phyloP scores from a whole-genome alignment of 2,888 invertebrate species.

The Psylliodes chrysocephalus region DNA sequence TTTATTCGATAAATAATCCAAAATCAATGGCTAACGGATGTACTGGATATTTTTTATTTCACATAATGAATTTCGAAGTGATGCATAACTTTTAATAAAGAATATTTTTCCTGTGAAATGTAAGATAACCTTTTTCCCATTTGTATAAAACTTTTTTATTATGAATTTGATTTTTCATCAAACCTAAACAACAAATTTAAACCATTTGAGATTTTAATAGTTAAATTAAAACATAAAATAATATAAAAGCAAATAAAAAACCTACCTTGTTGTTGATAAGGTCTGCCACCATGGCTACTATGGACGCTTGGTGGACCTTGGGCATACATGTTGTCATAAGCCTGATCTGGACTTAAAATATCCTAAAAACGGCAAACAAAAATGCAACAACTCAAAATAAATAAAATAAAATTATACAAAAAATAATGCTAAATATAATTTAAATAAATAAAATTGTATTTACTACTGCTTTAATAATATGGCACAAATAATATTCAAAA shows the following conservation, averaged over 20 bases:
- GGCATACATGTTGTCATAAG: conserved; percentile 92
- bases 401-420: conserved; percentile 52
- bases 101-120: no score
- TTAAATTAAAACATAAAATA: not conserved
- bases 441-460: not conserved
- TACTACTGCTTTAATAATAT: no score
- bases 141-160: no score
- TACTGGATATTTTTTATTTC: no score
- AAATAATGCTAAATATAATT: conserved; percentile 39
- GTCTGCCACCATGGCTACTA: conserved; percentile 80
- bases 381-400: conserved; percentile 60
- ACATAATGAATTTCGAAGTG: no score
- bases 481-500: no score
- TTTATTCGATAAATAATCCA: no score
- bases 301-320: conserved; percentile 90
- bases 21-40: no score
- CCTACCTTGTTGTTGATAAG: conserved; percentile 88
- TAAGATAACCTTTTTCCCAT: no score
- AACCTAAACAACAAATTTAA: not conserved
- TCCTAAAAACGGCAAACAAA: conserved; percentile 72
- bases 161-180: no score
- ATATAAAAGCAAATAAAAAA: not conserved
- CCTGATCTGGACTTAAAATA: conserved; percentile 91
- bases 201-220: not conserved
- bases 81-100: no score